phyloP scores from a whole-genome alignment of 2,113 vertebrate genomes.

The Colossoma macropomum region DNA sequence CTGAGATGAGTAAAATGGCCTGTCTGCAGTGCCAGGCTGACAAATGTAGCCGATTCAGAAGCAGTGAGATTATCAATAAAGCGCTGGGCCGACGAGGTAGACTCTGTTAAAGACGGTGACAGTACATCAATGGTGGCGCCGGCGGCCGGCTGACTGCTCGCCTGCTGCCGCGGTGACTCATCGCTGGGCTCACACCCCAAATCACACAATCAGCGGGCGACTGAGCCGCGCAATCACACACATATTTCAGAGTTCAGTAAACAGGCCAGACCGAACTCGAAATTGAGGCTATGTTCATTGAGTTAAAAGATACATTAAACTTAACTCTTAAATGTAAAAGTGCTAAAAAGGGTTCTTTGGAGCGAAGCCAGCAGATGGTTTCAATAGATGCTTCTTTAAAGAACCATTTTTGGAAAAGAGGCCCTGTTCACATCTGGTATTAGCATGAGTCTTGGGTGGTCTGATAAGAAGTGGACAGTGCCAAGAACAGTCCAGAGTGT shows the following conservation, averaged over 20 bases:
- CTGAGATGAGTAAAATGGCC: not conserved
- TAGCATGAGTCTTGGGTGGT: too few relatives aligned
- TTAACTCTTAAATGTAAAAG: too few relatives aligned
- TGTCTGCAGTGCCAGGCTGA: not conserved
- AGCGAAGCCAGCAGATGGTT: too few relatives aligned
- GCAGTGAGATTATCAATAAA: slow-evolving; percentile 19
- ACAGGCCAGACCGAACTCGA: not conserved
- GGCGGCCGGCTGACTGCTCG: not conserved
- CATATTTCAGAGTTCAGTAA: slow-evolving; percentile 6
- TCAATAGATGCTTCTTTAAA: too few relatives aligned
- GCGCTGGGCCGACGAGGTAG: not conserved
- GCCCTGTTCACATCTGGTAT: too few relatives aligned
- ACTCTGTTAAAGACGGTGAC: slow-evolving; percentile 34
- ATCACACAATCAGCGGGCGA: slow-evolving; percentile 26
- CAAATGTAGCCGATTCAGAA: slow-evolving; percentile 2
- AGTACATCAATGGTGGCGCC: slow-evolving; percentile 56
- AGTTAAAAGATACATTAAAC: too few relatives aligned
- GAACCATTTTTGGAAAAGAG: too few relatives aligned
- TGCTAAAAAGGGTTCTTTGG: too few relatives aligned
- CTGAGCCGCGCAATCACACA: not conserved
- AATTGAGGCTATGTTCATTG: too few relatives aligned
- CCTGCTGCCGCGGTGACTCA: slow-evolving; percentile 29
- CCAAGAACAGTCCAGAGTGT: too few relatives aligned
- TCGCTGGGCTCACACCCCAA: slow-evolving; percentile 28
- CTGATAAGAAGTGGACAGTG: too few relatives aligned